Conservation (phyloP, 2,888 invertebrate species). For the Spilarctia lutea region DNA sequence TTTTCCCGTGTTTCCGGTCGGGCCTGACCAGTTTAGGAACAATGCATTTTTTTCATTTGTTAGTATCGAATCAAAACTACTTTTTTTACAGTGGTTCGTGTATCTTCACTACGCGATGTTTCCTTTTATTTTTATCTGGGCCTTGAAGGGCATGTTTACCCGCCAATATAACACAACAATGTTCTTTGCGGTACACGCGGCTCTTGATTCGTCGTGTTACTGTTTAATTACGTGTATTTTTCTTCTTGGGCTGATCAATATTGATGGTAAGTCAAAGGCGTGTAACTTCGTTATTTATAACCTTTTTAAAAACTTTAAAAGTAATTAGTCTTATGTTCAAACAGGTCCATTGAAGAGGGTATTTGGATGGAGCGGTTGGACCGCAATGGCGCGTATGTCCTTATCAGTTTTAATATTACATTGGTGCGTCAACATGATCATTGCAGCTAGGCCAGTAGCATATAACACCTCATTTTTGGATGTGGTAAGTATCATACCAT, state of each 20-base stretch:
- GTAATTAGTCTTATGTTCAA: background rate
- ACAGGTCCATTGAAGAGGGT: constrained; percentile 33
- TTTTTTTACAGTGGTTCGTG: constrained; percentile 43
- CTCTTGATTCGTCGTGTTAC: constrained; percentile 36
- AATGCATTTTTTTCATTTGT: no score
- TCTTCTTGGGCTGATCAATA: constrained; percentile 32
- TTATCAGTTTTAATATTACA: constrained; percentile 60
- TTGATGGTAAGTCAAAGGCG: constrained; percentile 33
- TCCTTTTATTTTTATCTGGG: constrained; percentile 26
- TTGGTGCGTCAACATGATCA: constrained; percentile 54
- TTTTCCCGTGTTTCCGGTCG: no score
- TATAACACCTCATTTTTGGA: constrained; percentile 32
- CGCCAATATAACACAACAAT: constrained; percentile 23
- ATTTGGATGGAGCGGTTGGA: constrained; percentile 45
- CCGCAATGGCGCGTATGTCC: constrained; percentile 56
- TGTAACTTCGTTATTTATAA: background rate
- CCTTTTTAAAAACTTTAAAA: background rate
- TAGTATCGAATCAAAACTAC: background rate
- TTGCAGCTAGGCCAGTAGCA: constrained; percentile 31
- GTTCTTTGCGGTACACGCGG: constrained; percentile 30
- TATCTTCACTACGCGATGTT: constrained; percentile 28
- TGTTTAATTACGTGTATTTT: constrained; percentile 26
- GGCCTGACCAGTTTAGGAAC: no score
- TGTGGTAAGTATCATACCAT: constrained; percentile 38
- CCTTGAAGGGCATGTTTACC: constrained; percentile 25